A percentile compares a stretch with the other conserved stretches of the same genome.
These are phyloP conservation scores for Amblyraja radiata DNA, from an alignment of 2,797 vertebrate species.

Conservation along the genomic window DNA sequence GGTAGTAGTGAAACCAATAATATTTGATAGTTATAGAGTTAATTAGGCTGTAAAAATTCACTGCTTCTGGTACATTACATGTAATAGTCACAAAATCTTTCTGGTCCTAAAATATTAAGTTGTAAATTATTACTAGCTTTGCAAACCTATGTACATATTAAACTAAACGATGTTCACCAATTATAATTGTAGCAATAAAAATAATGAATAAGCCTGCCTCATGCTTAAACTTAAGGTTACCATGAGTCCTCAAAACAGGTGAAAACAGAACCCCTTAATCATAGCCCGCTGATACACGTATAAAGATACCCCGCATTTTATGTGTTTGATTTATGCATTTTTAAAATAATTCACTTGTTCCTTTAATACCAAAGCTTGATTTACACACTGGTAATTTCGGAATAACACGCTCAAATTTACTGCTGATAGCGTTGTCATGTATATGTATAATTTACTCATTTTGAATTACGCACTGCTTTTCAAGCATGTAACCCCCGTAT, in stretches of 20 bases:
- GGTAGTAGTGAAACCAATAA: not conserved
- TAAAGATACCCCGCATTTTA: too few species aligned
- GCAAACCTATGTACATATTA: not conserved
- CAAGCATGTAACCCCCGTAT: too few species aligned
- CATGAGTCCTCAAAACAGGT: not conserved
- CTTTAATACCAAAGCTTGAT: too few species aligned
- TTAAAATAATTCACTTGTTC: too few species aligned
- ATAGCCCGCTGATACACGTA: not conserved
- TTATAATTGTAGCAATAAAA: not conserved
- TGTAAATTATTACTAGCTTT: not conserved
- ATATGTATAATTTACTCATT: too few species aligned
- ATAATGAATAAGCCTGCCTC: not conserved
- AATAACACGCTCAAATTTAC: too few species aligned
- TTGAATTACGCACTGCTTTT: too few species aligned
- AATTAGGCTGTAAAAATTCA: not conserved
- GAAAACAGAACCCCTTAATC: not conserved
- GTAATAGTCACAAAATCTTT: not conserved
- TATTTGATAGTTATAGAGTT: not conserved
- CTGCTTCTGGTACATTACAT: not conserved
- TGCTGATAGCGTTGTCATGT: too few species aligned
- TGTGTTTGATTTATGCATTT: too few species aligned
- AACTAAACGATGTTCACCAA: not conserved
- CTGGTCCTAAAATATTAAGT: not conserved
- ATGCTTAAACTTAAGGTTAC: not conserved
- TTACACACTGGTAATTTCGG: too few species aligned